Percentiles rank a stretch among this genome's conserved stretches.
Conservation (phyloP, 2,113 vertebrate species). For the Meles meles region DNA sequence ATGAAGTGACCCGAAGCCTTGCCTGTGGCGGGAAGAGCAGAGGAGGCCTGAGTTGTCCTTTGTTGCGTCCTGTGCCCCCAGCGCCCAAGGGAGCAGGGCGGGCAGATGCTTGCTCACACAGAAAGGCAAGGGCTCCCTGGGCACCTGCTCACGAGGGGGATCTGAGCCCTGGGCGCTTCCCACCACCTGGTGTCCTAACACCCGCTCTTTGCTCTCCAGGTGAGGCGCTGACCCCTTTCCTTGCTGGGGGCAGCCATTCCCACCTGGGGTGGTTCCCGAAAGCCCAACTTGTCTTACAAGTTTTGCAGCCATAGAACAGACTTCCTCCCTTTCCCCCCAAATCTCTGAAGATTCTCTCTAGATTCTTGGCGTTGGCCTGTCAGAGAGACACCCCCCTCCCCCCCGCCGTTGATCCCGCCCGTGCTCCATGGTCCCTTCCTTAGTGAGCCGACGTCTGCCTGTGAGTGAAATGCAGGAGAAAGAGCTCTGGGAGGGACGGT, state of each 20-base stretch:
- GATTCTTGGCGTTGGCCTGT: not conserved
- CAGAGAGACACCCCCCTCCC: too few relatives aligned
- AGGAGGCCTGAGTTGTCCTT: not conserved
- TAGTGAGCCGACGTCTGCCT: not conserved
- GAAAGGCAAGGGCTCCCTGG: fast-evolving
- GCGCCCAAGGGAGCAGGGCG: too few relatives aligned
- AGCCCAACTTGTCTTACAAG: not conserved
- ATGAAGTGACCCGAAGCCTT: not conserved
- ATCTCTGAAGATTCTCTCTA: not conserved
- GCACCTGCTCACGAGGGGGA: not conserved
- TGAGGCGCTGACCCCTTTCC: not conserved
- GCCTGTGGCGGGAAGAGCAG: not conserved
- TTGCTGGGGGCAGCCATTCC: too few relatives aligned
- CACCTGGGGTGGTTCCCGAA: not conserved
- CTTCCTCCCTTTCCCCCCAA: not conserved
- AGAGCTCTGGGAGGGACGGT: not conserved
- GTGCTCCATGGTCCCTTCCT: not conserved
- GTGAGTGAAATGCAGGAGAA: not conserved
- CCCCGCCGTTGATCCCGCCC: too few relatives aligned
- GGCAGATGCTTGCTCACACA: not conserved
- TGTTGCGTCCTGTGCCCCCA: not conserved
- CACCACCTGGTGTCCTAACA: fast-evolving
- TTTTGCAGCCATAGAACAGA: not conserved
- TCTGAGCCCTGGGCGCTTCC: not conserved
- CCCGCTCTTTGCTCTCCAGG: not conserved